Percentiles rank a stretch among this genome's conserved stretches.
These are phyloP conservation scores for Odontophorus gujanensis DNA, from an alignment of 2,113 vertebrate genomes.

Conservation along the genomic window DNA sequence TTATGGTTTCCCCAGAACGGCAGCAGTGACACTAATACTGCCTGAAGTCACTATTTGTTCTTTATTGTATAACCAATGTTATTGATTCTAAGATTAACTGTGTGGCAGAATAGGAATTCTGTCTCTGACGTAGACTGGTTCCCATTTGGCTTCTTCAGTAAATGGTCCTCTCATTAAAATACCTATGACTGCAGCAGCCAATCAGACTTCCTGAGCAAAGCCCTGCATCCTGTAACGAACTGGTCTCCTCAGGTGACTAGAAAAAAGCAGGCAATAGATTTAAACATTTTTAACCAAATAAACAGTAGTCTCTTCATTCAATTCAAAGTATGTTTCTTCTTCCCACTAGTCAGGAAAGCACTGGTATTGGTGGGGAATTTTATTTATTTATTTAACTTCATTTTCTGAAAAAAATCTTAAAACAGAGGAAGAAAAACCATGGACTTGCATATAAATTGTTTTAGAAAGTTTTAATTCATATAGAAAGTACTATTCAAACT, in stretches of 20 bases:
- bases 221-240: not conserved
- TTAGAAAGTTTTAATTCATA: not conserved
- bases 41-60: not conserved
- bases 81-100: not conserved
- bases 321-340: not conserved
- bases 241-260: not conserved
- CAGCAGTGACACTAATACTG: not conserved
- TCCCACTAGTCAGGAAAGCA: not conserved
- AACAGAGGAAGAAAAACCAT: not conserved
- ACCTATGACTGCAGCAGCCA: not conserved
- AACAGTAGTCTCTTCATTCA: not conserved
- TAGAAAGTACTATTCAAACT: not conserved
- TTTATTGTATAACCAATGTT: not conserved
- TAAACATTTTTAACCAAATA: not conserved
- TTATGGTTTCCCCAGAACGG: not conserved
- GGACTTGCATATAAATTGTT: not conserved
- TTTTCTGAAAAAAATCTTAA: not conserved
- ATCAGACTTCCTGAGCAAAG: not conserved
- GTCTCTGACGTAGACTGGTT: not conserved
- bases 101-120: not conserved
- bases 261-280: not conserved
- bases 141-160: not conserved
- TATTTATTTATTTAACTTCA: not conserved
- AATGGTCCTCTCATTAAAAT: not conserved
- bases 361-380: not conserved